Conservation (phyloP, 2,113 vertebrate genomes). For the Ascaphus truei region DNA sequence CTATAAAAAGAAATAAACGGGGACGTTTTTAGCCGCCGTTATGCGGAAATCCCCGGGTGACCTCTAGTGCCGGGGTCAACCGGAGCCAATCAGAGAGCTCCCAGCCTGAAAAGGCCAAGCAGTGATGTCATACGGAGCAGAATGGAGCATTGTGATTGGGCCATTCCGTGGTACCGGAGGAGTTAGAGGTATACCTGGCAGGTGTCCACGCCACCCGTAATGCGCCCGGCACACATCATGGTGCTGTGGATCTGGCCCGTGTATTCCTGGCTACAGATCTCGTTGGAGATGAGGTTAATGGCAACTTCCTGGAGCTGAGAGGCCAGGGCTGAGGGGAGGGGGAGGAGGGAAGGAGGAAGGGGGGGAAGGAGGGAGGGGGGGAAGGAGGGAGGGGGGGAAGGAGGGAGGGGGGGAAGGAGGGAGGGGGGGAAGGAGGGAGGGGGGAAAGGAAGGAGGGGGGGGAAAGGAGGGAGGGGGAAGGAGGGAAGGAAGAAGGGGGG, state of each 20-base stretch:
- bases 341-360: neutral
- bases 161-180: no score
- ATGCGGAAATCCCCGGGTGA: no score
- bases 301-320: conserved; percentile 70
- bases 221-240: conserved; percentile 84
- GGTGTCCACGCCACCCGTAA: conserved; percentile 71
- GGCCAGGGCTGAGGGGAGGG: conserved; percentile 63
- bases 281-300: conserved; percentile 59
- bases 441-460: neutral
- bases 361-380: neutral
- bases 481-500: no score
- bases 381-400: neutral
- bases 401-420: neutral
- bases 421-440: neutral
- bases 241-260: conserved; percentile 56
- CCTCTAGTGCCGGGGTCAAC: no score
- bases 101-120: no score
- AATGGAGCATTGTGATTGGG: no score
- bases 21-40: no score
- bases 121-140: no score
- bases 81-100: no score
- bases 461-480: neutral
- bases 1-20: no score
- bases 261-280: conserved; percentile 69
- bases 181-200: conserved; percentile 79